phyloP scores from a whole-genome alignment of 2,888 invertebrate species.

The Trichacis sp. region DNA sequence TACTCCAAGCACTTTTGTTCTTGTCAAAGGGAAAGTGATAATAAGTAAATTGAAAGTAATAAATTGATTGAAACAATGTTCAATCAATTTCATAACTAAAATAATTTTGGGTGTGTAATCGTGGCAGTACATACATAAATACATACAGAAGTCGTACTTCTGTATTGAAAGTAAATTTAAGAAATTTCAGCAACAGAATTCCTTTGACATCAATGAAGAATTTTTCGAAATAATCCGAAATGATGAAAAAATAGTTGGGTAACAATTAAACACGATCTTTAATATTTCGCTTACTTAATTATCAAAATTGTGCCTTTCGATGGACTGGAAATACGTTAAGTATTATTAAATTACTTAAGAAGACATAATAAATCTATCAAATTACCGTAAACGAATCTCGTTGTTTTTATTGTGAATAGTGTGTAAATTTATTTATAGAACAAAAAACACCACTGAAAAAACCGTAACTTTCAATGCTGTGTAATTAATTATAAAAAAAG shows the following conservation, averaged over 20 bases:
- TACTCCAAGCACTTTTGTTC: background rate
- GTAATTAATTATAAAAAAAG: background rate
- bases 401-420: conserved; percentile 1
- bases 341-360: conserved; percentile 55
- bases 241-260: conserved; percentile 2
- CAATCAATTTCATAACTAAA: background rate
- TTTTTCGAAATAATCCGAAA: background rate
- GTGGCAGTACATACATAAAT: background rate
- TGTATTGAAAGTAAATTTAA: background rate
- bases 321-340: conserved; percentile 57
- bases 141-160: background rate
- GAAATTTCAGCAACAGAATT: background rate
- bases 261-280: conserved; percentile 16
- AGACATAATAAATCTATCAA: conserved; percentile 27
- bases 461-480: background rate
- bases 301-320: conserved; percentile 66
- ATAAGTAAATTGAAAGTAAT: background rate
- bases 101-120: background rate
- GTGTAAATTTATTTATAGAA: conserved; percentile 1
- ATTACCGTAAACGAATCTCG: conserved; percentile 1
- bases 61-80: background rate
- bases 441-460: background rate
- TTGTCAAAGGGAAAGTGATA: background rate
- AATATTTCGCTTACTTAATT: conserved; percentile 57
- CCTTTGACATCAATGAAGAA: background rate